Evolutionary conservation across 2,888 invertebrate genomes (phyloP), one percentile per base, ranked within the genome.

Genomic region (Halictus ligatus): DNA sequence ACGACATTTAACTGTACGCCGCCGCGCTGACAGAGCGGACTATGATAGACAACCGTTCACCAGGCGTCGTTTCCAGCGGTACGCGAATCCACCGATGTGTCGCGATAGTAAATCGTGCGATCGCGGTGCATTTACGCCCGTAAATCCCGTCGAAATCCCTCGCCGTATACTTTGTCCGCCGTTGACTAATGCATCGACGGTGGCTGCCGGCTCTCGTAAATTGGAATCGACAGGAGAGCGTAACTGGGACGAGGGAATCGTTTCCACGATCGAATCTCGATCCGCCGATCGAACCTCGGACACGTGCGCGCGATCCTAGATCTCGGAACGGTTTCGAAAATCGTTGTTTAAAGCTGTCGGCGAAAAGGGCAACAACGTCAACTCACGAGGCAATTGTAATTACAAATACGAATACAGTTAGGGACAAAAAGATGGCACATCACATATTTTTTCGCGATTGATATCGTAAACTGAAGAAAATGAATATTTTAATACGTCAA

Each of bases 1-100:
- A 89, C 89, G 81, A 89, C 86, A 79, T 87, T 80, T 85, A 75
- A 73, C 78, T 78, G 81, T 48, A 76, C 72, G 67, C 50, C 71
- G 60, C 50, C 54, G 50, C 67, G 80, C 50, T 75, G 83, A 85
- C 80, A 50, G 69, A 18, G 58, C 21, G 58, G 25, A n/a, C 29
- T 40, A n/a, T 73, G 73, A 75, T 67, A 67, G 15, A 48, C 64
- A 29, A 60, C 48, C 54, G 29, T 54, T 75, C 60, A 64, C 75
- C 25, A 35, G 48, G 25, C 21, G 10, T n/a, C 3, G 54, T 81
- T 67, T 77, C 76, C 35, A 67, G 7, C 18, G 43, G 18, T 29
- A 35, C 74, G 67, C 54, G 58, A 81, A 58, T 46, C 69, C 21
- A 29, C 67, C 35, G 67, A 15, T 35, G 15, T 25, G 35, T 35